Base-by-base conservation (phyloP, 2,113 vertebrate species). In the Chauna torquata region DNA sequence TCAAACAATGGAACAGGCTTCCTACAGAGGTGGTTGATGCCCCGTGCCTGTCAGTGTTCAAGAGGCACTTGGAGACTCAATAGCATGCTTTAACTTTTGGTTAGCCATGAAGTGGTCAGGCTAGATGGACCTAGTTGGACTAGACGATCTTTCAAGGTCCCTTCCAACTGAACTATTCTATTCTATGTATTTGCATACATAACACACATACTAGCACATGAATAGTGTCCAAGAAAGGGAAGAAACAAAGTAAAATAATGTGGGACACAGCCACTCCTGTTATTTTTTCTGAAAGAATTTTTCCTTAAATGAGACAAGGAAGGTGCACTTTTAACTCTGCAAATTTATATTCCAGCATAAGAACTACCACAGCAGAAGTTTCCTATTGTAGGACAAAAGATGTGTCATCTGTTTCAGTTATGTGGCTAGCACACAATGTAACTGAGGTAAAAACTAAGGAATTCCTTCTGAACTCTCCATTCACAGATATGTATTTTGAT, bases 371-470 rank as follows among this genome's bases (percentile, higher is more conserved):
- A 58, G 34, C 10, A 86, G 12, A 84, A 8, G 5, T 84, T 32
- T 93, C 22, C 28, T 24, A 25, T 10, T n/a, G 59, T 64, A 58
- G 78, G 27, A 59, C 30, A 77, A 87, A 84, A 69, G 32, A 80
- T 61, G 13, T 4, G 3, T 4, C 0, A 1, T 24, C 22, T 66
- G 11, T 61, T 90, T 88, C 49, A 61, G 36, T 19, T 0, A 0
- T 18, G 11, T 64, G 44, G 82, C n/a, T 24, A 76, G 36, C 71
- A 77, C 6, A 61, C 16, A 88, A 30, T 57, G 68, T 49, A 80
- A 72, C 34, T 20, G 12, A 86, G 19, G 8, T 86, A 18, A 79
- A 91, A 86, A 61, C 0, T 52, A 24, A 17, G 61, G 27, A 79
- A 13, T 47, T 94, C 84, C 25, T 88, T 78, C n/a, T 47, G 30